These are phyloP conservation scores for Hipposideros larvatus DNA, from an alignment of 2,797 vertebrate genomes.

Conservation along the genomic window DNA sequence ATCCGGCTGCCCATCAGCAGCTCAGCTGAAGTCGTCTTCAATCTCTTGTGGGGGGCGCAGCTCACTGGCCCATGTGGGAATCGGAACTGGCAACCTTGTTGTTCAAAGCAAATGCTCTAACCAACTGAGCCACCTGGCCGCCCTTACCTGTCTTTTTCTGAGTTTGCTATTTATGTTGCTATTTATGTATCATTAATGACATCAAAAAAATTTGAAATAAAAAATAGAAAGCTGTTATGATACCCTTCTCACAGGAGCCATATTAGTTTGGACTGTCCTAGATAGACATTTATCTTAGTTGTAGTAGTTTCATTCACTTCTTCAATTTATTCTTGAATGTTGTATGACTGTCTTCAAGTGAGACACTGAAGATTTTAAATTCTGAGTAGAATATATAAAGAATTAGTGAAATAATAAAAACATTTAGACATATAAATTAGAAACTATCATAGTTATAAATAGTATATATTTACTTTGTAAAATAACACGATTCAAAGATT, in stretches of 20 bases:
- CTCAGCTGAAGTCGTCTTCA: too few species aligned
- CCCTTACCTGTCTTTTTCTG: neutral
- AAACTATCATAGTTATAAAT: neutral
- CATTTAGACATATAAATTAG: neutral
- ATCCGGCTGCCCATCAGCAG: too few species aligned
- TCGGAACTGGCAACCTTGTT: too few species aligned
- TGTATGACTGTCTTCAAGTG: neutral
- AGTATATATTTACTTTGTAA: neutral
- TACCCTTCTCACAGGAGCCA: neutral
- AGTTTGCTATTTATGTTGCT: neutral
- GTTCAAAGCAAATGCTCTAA: too few species aligned
- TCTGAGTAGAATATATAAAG: neutral
- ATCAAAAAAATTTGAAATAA: constrained; percentile 4
- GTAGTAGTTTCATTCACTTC: neutral
- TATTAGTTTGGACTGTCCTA: neutral
- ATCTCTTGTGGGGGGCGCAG: too few species aligned
- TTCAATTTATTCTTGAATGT: neutral
- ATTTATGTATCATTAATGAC: neutral
- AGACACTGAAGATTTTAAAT: neutral
- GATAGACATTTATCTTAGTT: neutral
- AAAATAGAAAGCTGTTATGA: neutral
- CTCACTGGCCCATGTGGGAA: too few species aligned
- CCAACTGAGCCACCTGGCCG: too few species aligned
- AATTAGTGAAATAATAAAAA: constrained; percentile 22
- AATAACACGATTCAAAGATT: neutral